Conservation (phyloP, 2,797 vertebrate genomes). For the Stomatorhinus walkeri region DNA sequence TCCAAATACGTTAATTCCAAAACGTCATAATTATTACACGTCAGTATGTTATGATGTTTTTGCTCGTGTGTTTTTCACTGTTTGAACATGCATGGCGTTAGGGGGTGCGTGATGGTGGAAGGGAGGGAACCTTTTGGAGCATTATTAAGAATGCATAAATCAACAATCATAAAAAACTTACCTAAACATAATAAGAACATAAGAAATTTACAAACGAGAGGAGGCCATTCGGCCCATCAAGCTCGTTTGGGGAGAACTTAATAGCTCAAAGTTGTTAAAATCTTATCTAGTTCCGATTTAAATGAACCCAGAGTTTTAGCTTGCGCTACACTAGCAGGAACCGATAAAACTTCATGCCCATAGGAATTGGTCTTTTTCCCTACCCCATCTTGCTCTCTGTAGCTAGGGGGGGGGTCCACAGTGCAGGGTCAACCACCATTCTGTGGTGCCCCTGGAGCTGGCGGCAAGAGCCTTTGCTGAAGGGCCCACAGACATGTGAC, state of each 20-base stretch:
- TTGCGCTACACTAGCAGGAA: too few species aligned
- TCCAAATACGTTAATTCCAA: neutral
- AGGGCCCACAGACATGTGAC: neutral
- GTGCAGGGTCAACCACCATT: neutral
- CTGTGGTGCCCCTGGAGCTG: neutral
- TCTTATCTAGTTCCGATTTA: too few species aligned
- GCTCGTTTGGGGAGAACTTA: too few species aligned
- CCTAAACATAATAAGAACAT: neutral
- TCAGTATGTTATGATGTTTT: neutral
- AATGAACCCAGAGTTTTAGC: too few species aligned
- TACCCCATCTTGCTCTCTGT: too few species aligned
- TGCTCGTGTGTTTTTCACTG: neutral
- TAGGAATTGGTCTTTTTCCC: too few species aligned
- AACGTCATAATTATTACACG: neutral
- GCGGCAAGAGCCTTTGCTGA: neutral
- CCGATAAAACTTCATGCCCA: neutral
- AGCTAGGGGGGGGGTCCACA: too few species aligned
- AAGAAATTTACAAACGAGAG: too few species aligned
- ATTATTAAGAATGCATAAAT: neutral
- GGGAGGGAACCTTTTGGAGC: neutral
- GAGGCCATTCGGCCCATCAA: too few species aligned
- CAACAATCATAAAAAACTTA: neutral
- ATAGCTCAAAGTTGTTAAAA: too few species aligned
- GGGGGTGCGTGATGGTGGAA: neutral
- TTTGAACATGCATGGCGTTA: neutral